Percentiles rank a stretch among this genome's conserved stretches.
Evolutionary conservation across 2,797 vertebrate genomes (phyloP).

Genomic region (Karalla daura): DNA sequence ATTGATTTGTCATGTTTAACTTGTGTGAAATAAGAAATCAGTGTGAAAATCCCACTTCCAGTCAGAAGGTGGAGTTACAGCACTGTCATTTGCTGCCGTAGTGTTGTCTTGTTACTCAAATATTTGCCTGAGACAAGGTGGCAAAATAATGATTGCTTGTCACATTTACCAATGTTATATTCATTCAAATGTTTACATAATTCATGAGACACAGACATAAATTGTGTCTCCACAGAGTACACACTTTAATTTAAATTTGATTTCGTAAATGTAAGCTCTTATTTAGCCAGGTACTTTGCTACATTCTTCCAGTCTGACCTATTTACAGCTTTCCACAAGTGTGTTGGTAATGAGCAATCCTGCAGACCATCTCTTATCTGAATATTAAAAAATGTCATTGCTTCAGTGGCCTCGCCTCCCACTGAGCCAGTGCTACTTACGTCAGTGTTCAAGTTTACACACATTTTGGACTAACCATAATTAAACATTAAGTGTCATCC

Average conservation of each 20-base stretch:
- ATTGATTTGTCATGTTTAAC: background rate
- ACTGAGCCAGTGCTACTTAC: background rate
- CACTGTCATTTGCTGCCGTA: background rate
- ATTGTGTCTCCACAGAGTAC: background rate
- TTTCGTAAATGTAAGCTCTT: background rate
- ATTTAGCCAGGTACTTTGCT: background rate
- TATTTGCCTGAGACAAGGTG: fast-evolving
- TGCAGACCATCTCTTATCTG: slow-evolving; percentile 6
- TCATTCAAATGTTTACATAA: too few relatives aligned
- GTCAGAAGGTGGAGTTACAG: slow-evolving; percentile 48
- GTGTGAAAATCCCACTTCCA: background rate
- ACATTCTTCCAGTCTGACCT: background rate
- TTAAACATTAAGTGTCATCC: slow-evolving; percentile 6
- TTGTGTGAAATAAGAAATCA: background rate
- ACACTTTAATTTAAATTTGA: background rate
- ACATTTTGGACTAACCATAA: background rate
- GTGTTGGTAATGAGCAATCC: too few relatives aligned
- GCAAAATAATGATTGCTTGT: too few relatives aligned
- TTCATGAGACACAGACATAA: too few relatives aligned
- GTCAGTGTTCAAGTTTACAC: background rate
- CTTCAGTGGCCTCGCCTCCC: background rate
- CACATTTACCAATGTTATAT: too few relatives aligned
- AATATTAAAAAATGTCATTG: slow-evolving; percentile 18
- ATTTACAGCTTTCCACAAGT: background rate
- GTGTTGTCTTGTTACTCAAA: fast-evolving